Conservation (phyloP, 2,888 invertebrate species). For the Agrotis ipsilon region DNA sequence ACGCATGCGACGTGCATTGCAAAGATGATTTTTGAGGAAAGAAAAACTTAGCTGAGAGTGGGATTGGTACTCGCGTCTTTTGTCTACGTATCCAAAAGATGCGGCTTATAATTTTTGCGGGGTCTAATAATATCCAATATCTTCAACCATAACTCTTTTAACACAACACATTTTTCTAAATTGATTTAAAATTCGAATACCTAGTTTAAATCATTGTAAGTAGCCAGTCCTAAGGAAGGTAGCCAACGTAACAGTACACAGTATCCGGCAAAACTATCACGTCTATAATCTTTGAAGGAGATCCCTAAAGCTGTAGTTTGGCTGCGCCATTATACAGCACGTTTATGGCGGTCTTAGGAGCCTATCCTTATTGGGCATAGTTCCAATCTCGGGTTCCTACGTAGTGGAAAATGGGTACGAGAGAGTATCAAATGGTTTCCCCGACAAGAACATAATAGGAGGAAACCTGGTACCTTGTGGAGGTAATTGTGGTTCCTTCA, state of each 20-base stretch:
- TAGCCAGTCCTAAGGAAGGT: too few relatives aligned
- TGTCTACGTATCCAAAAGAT: too few relatives aligned
- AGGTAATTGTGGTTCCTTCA: neutral
- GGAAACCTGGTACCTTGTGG: neutral
- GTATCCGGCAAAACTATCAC: slow-evolving; percentile 29
- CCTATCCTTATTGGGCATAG: slow-evolving; percentile 50
- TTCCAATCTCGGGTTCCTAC: slow-evolving; percentile 41
- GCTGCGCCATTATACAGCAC: slow-evolving; percentile 35
- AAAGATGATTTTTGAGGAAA: too few relatives aligned
- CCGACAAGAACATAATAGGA: neutral
- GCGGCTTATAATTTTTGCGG: too few relatives aligned
- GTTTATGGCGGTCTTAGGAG: slow-evolving; percentile 49
- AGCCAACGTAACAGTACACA: neutral
- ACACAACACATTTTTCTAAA: too few relatives aligned
- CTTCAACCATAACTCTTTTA: too few relatives aligned
- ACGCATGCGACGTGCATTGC: too few relatives aligned
- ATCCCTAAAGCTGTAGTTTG: slow-evolving; percentile 42
- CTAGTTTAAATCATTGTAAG: too few relatives aligned
- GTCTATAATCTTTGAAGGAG: slow-evolving; percentile 32
- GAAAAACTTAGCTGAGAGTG: too few relatives aligned
- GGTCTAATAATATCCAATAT: too few relatives aligned
- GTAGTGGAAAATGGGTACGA: slow-evolving; percentile 10
- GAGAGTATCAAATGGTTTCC: slow-evolving; percentile 10
- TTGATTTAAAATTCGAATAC: too few relatives aligned
- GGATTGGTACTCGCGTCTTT: too few relatives aligned